Conservation (phyloP, 2,797 vertebrate species). For the Toxotes lorentzi region DNA sequence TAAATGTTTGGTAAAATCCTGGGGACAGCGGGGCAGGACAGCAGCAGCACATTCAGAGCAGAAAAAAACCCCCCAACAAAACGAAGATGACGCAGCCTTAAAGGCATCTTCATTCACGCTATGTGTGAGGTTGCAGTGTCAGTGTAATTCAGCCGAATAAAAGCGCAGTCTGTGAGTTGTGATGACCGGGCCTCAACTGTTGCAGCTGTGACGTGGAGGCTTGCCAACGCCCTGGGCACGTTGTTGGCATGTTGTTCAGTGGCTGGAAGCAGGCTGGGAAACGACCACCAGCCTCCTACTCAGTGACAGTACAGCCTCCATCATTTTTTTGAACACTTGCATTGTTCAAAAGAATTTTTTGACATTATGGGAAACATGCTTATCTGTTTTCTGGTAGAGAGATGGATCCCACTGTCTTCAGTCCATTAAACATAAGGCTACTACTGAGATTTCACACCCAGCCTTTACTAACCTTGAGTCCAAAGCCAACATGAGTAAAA, state of each 20-base stretch:
- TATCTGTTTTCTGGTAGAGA: too few species aligned
- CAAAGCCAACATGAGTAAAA: too few species aligned
- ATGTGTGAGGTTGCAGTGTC: slow-evolving; percentile 16
- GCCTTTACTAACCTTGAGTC: too few species aligned
- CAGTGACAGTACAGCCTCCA: not conserved
- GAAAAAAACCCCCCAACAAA: not conserved
- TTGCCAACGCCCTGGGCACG: slow-evolving; percentile 13
- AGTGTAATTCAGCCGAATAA: not conserved
- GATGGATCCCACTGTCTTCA: too few species aligned
- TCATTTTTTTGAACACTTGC: too few species aligned
- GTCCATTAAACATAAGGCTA: too few species aligned
- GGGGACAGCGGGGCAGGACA: not conserved
- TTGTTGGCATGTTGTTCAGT: not conserved
- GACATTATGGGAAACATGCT: too few species aligned
- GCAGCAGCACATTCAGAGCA: not conserved
- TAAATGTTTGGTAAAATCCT: not conserved
- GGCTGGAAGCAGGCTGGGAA: not conserved
- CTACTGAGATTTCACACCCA: too few species aligned
- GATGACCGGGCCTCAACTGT: slow-evolving; percentile 1
- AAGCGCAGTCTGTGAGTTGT: slow-evolving; percentile 23
- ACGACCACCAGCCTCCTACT: slow-evolving; percentile 1
- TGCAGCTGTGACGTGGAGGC: slow-evolving; percentile 29
- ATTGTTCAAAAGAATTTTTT: too few species aligned
- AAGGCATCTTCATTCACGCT: not conserved
- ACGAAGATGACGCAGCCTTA: not conserved